phyloP scores from a whole-genome alignment of 1,140 invertebrate genomes.

The Latrodectus geometricus region DNA sequence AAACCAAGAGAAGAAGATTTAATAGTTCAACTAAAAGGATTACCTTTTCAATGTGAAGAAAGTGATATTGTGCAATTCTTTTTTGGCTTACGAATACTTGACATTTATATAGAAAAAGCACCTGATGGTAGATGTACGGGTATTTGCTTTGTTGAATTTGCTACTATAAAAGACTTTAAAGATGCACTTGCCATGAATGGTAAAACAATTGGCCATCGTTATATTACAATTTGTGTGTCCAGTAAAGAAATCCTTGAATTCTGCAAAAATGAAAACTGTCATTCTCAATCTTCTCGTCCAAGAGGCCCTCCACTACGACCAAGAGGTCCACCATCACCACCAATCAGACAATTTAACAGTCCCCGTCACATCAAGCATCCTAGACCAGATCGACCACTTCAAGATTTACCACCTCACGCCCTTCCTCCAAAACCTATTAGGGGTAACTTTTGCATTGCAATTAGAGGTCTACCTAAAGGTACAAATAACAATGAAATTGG shows the following conservation, averaged over 20 bases:
- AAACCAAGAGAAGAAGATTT: slow-evolving; percentile 59
- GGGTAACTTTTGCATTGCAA: slow-evolving; percentile 74
- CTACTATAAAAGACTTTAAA: slow-evolving; percentile 74
- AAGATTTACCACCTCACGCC: neutral
- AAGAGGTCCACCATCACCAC: neutral
- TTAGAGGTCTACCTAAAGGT: slow-evolving; percentile 81
- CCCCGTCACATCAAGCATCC: too few species aligned
- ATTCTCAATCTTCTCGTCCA: neutral
- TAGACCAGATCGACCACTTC: neutral
- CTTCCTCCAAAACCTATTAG: neutral
- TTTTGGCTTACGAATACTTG: slow-evolving; percentile 76
- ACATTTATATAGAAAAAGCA: slow-evolving; percentile 77
- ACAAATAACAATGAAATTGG: slow-evolving; percentile 81
- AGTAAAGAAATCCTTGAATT: slow-evolving; percentile 60
- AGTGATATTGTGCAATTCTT: slow-evolving; percentile 83
- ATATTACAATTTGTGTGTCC: slow-evolving; percentile 65
- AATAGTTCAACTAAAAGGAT: slow-evolving; percentile 75
- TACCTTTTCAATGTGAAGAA: slow-evolving; percentile 81
- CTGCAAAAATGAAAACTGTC: neutral
- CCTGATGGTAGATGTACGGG: slow-evolving; percentile 73
- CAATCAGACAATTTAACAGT: neutral
- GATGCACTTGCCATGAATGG: slow-evolving; percentile 66
- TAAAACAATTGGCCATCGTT: slow-evolving; percentile 65
- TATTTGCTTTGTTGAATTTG: slow-evolving; percentile 80
- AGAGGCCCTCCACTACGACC: neutral